These are phyloP conservation scores for Deilephila porcellus DNA, from an alignment of 2,888 invertebrate genomes.

Conservation along the genomic window DNA sequence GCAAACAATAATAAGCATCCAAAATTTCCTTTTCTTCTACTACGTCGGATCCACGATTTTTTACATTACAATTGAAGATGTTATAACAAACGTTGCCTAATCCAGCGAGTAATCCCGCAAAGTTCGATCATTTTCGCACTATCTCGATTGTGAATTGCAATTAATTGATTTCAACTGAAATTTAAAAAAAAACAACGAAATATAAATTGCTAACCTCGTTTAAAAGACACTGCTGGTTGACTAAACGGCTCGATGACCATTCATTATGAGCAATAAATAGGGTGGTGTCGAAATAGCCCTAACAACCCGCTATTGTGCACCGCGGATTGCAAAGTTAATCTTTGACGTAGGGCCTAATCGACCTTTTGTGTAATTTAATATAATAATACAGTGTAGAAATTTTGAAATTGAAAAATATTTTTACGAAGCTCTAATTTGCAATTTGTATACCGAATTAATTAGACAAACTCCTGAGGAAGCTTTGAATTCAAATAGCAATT, in stretches of 20 bases:
- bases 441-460: not conserved
- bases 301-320: constrained; percentile 29
- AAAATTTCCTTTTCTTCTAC: not conserved
- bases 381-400: not conserved
- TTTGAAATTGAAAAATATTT: not conserved
- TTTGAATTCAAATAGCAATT: too few species aligned
- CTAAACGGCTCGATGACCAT: constrained; percentile 26
- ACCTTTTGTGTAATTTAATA: not conserved
- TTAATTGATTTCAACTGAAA: not conserved
- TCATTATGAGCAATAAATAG: constrained; percentile 31
- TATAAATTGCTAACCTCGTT: constrained; percentile 5
- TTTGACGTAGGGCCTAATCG: constrained; percentile 9
- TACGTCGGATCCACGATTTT: too few species aligned
- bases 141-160: too few species aligned
- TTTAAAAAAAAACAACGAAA: not conserved
- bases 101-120: too few species aligned
- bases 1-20: not conserved
- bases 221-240: not conserved
- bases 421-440: not conserved
- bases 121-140: too few species aligned
- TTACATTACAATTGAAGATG: too few species aligned
- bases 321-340: constrained; percentile 15
- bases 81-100: too few species aligned
- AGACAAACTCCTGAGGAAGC: not conserved
- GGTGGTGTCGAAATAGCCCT: constrained; percentile 27